These are phyloP conservation scores for Columba janthina DNA, from an alignment of 2,113 vertebrate genomes.

Conservation along the genomic window DNA sequence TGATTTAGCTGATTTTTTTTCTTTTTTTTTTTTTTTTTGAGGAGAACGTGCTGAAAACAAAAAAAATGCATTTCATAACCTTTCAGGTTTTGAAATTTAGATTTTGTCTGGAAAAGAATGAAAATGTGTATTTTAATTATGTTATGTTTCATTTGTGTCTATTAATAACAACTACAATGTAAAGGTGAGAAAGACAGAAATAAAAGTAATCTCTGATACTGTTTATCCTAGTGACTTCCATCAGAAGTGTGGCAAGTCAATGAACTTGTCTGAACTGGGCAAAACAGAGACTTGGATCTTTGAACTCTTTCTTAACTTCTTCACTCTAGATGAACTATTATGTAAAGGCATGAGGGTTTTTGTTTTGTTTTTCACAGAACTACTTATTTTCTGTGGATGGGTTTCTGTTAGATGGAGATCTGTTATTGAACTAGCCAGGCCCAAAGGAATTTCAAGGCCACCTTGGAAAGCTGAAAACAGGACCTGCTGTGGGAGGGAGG, in stretches of 20 bases:
- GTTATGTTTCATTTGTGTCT: not conserved
- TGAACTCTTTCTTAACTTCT: not conserved
- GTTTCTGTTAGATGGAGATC: no score
- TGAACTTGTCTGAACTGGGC: not conserved
- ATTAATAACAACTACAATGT: not conserved
- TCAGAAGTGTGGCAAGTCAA: not conserved
- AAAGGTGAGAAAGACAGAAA: not conserved
- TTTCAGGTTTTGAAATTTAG: not conserved
- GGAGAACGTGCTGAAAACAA: not conserved
- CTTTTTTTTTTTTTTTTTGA: not conserved
- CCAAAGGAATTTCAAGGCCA: no score
- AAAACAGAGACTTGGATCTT: not conserved
- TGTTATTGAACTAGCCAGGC: no score
- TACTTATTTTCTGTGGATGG: not conserved
- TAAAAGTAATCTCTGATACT: not conserved
- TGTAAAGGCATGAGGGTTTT: not conserved
- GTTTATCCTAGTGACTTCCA: not conserved
- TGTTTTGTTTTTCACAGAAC: not conserved
- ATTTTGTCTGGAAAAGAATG: not conserved
- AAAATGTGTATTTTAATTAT: not conserved
- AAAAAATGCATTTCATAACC: not conserved
- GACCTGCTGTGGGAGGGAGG: no score
- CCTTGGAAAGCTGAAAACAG: no score
- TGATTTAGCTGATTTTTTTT: not conserved
- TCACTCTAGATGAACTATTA: not conserved